These are phyloP conservation scores for Leucophenga montana DNA, from an alignment of 2,888 invertebrate genomes.

Conservation along the genomic window DNA sequence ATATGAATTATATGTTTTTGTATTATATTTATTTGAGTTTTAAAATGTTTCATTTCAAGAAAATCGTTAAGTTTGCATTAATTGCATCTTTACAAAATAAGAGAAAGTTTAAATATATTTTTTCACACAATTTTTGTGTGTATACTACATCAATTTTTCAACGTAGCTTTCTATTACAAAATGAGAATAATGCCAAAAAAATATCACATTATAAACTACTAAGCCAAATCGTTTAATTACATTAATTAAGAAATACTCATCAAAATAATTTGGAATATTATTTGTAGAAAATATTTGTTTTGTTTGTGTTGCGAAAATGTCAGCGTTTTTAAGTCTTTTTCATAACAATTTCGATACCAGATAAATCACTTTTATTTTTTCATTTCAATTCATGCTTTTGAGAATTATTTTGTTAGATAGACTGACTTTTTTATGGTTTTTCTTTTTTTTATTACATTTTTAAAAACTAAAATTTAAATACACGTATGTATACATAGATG, in stretches of 20 bases:
- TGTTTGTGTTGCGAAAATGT: not conserved
- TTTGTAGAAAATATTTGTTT: not conserved
- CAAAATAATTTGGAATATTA: conserved; percentile 18
- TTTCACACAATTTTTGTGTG: not conserved
- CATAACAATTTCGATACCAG: not conserved
- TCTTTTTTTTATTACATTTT: conserved; percentile 7
- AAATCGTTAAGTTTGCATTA: conserved; percentile 33
- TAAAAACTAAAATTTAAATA: conserved; percentile 22
- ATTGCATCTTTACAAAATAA: conserved; percentile 58
- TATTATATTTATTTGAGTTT: conserved; percentile 10
- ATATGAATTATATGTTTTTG: not conserved
- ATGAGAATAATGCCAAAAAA: not conserved
- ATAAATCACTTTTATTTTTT: not conserved
- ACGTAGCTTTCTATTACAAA: not conserved
- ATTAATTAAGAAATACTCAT: not conserved
- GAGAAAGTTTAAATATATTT: conserved; percentile 47
- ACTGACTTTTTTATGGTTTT: not conserved
- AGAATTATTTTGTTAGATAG: not conserved
- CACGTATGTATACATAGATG: conserved; percentile 12
- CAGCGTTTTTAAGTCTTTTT: not conserved
- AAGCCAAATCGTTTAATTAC: conserved; percentile 10
- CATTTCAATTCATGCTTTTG: too few relatives aligned
- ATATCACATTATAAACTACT: conserved; percentile 22
- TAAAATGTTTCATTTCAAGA: conserved; percentile 25
- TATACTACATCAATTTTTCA: not conserved